phyloP scores from a whole-genome alignment of 2,113 vertebrate genomes.

The Ochotona curzoniae region DNA sequence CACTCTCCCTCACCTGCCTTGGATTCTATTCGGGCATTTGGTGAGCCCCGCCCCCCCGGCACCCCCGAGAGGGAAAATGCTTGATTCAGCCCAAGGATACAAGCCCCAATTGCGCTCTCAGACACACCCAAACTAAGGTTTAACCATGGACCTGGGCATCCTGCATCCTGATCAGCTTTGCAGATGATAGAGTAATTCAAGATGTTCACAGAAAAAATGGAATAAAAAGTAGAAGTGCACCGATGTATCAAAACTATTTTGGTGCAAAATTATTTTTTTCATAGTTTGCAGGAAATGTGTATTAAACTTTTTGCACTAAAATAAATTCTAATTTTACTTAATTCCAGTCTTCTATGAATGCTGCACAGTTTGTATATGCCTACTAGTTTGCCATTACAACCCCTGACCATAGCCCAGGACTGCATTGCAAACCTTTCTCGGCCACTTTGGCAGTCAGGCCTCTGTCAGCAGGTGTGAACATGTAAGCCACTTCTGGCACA shows the following conservation, averaged over 20 bases:
- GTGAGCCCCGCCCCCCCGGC: too few species aligned
- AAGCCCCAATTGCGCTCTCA: neutral
- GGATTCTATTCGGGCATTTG: neutral
- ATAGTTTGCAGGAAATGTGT: too few species aligned
- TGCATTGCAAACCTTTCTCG: neutral
- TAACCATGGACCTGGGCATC: neutral
- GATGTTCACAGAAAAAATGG: too few species aligned
- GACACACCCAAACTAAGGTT: neutral
- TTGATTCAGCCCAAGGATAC: neutral
- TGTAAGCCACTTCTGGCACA: neutral
- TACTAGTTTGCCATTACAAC: too few species aligned
- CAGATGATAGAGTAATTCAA: neutral
- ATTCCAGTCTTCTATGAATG: too few species aligned
- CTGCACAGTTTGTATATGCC: too few species aligned
- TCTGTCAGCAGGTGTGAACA: fast-evolving
- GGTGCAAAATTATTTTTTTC: too few species aligned
- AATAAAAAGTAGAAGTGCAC: too few species aligned
- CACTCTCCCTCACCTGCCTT: neutral
- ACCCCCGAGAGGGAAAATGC: neutral
- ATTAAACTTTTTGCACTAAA: too few species aligned
- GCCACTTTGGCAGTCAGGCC: neutral
- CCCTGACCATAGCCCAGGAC: neutral
- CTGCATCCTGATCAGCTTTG: neutral
- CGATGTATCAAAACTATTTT: too few species aligned
- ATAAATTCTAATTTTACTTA: too few species aligned